These are phyloP conservation scores for Eueides isabella DNA, from an alignment of 1,140 invertebrate genomes.

Conservation along the genomic window DNA sequence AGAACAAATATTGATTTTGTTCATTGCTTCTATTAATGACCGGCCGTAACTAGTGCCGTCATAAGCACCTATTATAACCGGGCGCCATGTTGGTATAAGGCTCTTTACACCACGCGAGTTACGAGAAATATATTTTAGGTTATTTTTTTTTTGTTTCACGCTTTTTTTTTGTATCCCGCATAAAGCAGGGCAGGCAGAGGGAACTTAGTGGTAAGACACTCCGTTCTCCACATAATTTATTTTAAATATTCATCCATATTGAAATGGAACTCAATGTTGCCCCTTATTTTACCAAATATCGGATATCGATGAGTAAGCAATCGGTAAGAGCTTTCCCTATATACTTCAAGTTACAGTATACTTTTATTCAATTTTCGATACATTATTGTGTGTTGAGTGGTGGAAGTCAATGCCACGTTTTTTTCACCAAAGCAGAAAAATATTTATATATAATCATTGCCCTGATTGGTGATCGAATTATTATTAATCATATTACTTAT, in stretches of 20 bases:
- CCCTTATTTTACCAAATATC: too few relatives aligned
- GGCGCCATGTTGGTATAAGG: constrained; percentile 49
- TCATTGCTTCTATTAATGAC: constrained; percentile 14
- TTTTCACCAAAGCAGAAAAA: not conserved
- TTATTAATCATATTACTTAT: too few relatives aligned
- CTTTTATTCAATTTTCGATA: too few relatives aligned
- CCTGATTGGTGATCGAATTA: too few relatives aligned
- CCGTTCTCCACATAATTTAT: not conserved
- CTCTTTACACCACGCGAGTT: constrained; percentile 39
- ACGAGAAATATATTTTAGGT: not conserved
- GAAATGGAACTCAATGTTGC: too few relatives aligned
- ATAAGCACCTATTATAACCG: constrained; percentile 52
- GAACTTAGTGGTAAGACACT: not conserved
- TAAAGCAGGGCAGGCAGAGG: not conserved
- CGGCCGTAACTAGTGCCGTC: constrained; percentile 21
- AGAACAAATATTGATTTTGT: constrained; percentile 25
- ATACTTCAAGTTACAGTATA: too few relatives aligned
- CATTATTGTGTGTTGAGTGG: too few relatives aligned
- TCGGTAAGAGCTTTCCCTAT: too few relatives aligned
- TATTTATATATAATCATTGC: too few relatives aligned
- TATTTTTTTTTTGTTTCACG: not conserved
- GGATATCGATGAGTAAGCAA: too few relatives aligned
- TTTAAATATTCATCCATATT: too few relatives aligned
- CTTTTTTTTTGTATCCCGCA: not conserved
- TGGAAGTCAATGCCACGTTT: not conserved